These are phyloP conservation scores for Germaria angustata DNA, from an alignment of 2,888 invertebrate genomes.

Conservation along the genomic window DNA sequence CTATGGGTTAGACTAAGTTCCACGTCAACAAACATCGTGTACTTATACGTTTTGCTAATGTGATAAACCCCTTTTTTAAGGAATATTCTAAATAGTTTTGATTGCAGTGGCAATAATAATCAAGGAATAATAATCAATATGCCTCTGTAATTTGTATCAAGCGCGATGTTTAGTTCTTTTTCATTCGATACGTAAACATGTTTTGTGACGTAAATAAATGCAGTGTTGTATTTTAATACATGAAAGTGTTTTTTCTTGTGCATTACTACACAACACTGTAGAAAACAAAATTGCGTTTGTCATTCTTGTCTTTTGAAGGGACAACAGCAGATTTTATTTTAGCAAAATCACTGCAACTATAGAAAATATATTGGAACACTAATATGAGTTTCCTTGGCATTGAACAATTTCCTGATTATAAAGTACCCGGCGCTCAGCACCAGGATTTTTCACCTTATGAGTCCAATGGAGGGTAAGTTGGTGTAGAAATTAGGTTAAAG, in stretches of 20 bases:
- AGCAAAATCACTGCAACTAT: constrained; percentile 13
- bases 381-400: constrained; percentile 72
- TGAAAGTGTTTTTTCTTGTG: too few species aligned
- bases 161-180: too few species aligned
- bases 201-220: too few species aligned
- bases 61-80: too few species aligned
- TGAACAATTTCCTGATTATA: constrained; percentile 78
- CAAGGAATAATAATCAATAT: too few species aligned
- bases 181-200: constrained; percentile 18
- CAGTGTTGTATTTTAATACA: constrained; percentile 12
- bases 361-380: background rate
- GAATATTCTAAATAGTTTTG: too few species aligned
- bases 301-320: constrained; percentile 67
- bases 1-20: too few species aligned
- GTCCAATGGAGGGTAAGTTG: constrained; percentile 88
- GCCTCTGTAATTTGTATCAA: too few species aligned
- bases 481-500: constrained; percentile 36
- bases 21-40: too few species aligned
- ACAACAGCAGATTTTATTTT: background rate
- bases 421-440: constrained; percentile 79
- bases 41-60: too few species aligned
- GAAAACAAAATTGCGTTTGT: constrained; percentile 70
- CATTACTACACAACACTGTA: constrained; percentile 46
- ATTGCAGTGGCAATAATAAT: too few species aligned
- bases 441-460: constrained; percentile 85